Base-by-base conservation (phyloP, 2,888 invertebrate species). In the Agrochola circellaris region DNA sequence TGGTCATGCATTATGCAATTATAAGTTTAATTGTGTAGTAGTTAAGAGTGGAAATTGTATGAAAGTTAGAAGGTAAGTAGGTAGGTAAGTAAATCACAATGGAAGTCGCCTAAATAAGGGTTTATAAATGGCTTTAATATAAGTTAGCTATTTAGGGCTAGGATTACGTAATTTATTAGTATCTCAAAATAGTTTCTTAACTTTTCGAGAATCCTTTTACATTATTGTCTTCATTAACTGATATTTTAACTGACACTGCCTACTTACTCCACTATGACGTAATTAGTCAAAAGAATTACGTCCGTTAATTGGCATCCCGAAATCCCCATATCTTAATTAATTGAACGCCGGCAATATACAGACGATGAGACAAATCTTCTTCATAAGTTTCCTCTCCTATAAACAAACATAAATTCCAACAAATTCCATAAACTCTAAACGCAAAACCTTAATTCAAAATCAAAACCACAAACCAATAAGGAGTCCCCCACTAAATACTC, bases 41-140 rank as follows among this genome's bases (percentile, higher is more conserved):
- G 11, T 65, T 87, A 85, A 66, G 79, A 71, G n/a, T 51, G 38
- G 6, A 67, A 83, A 84, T 88, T 79, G 75, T 17, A 73, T 82
- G 78, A 9, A 51, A 15, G 9, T 5, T 62, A 11, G 9, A n/a
- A 30, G 13, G 38, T 17, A 34, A 51, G 15, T 34, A 17, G 26
- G 67, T 73, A 20, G 65, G 68, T 38, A 15, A 48, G 67, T 88
- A 83, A 88, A 86, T 87, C 70, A 83, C 66, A 78, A 62, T 65
- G 73, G 23, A 67, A 61, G 51, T 73, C 51, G 5, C 26, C 72
- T 85, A 71, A 84, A 75, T 85, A 72, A 62, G 60, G 81, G 80
- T 61, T 82, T 83, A 67, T 81, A 64, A 73, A 38, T 62, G 45
- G 74, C 62, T 73, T 75, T 78, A 75, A 62, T 66, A 45, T 75